Evolutionary conservation across 2,113 vertebrate species (phyloP).

Genomic region (Lampris incognitus): DNA sequence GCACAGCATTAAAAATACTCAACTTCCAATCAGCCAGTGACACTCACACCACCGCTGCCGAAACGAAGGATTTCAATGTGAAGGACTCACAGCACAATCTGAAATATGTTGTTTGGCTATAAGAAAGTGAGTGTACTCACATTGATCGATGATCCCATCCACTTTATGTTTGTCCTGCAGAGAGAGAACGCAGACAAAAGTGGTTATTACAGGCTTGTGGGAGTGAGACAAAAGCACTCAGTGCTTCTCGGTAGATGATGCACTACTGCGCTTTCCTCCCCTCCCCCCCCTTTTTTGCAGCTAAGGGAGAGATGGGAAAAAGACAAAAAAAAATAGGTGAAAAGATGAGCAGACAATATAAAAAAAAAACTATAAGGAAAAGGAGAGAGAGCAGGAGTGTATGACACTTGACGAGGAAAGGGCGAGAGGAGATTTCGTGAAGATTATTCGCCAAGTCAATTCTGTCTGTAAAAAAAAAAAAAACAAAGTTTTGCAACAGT

Average conservation of each 20-base stretch:
- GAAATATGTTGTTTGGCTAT: slow-evolving; percentile 71
- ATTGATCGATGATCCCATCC: slow-evolving; percentile 73
- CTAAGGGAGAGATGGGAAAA: slow-evolving; percentile 32
- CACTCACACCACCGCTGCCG: slow-evolving; percentile 30
- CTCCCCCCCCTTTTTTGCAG: slow-evolving; percentile 6
- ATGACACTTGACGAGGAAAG: slow-evolving; percentile 21
- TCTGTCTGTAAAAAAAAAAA: slow-evolving; percentile 29
- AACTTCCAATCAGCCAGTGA: slow-evolving; percentile 42
- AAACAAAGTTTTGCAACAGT: slow-evolving; percentile 8
- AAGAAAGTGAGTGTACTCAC: slow-evolving; percentile 78
- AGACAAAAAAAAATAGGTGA: slow-evolving; percentile 11
- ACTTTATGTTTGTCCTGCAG: slow-evolving; percentile 74
- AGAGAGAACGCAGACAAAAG: slow-evolving; percentile 70
- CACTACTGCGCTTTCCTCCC: slow-evolving; percentile 24
- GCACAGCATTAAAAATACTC: slow-evolving; percentile 39
- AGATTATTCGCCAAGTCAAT: slow-evolving; percentile 12
- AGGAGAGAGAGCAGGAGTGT: background rate
- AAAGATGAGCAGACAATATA: slow-evolving; percentile 8
- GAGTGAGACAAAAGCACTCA: slow-evolving; percentile 56
- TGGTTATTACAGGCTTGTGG: slow-evolving; percentile 68
- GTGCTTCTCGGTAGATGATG: slow-evolving; percentile 43
- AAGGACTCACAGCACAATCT: slow-evolving; percentile 54
- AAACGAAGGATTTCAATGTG: slow-evolving; percentile 31
- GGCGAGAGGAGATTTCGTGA: slow-evolving; percentile 10
- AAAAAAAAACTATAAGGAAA: background rate